phyloP scores from a whole-genome alignment of 2,888 invertebrate species.

The Zaprionus obscuricornis region DNA sequence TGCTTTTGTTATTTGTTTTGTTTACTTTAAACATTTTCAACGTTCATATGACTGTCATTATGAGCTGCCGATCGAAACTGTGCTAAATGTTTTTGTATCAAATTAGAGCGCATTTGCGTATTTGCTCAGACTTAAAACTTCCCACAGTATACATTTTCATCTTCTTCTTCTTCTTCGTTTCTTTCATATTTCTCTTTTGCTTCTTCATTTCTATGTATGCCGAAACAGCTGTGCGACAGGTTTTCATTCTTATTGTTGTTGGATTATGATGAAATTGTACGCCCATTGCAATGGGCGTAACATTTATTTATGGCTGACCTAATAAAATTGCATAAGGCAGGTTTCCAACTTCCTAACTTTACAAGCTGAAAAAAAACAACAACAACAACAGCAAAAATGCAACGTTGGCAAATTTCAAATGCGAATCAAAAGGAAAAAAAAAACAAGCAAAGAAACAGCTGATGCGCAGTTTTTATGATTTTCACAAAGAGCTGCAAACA shows the following conservation, averaged over 20 bases:
- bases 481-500: conserved; percentile 62
- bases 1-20: conserved; percentile 22
- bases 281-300: conserved; percentile 38
- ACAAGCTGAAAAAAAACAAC: conserved; percentile 1
- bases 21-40: conserved; percentile 53
- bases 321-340: conserved; percentile 50
- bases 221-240: conserved; percentile 52
- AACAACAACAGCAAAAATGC: conserved; percentile 41
- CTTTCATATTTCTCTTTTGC: too few species aligned
- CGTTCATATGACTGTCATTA: conserved; percentile 46
- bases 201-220: conserved; percentile 5
- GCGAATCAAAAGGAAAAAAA: conserved; percentile 3
- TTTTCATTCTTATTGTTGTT: conserved; percentile 29
- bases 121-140: conserved; percentile 61
- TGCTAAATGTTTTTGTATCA: conserved; percentile 68
- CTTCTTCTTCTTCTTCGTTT: not conserved
- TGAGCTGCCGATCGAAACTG: conserved; percentile 53
- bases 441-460: conserved; percentile 58
- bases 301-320: conserved; percentile 53
- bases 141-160: conserved; percentile 50
- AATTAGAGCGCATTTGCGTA: conserved; percentile 60
- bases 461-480: conserved; percentile 66
- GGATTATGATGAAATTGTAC: conserved; percentile 43
- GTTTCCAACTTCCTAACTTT: conserved; percentile 21
- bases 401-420: conserved; percentile 46